These are phyloP conservation scores for Gobius niger DNA, from an alignment of 2,113 vertebrate species.

Conservation along the genomic window DNA sequence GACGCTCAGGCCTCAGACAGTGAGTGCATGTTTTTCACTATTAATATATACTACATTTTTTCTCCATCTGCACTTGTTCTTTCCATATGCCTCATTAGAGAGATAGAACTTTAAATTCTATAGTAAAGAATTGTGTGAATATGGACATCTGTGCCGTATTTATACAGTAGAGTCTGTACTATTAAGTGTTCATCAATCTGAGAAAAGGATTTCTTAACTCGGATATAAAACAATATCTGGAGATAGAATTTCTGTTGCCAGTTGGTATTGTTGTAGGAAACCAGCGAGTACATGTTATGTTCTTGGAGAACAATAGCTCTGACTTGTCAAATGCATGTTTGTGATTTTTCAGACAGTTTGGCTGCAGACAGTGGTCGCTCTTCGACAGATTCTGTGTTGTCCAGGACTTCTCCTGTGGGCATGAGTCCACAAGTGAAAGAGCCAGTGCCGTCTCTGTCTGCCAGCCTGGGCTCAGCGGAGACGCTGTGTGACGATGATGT, in stretches of 20 bases:
- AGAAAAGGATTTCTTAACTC: constrained; percentile 13
- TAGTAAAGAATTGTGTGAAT: not conserved
- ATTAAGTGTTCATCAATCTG: not conserved
- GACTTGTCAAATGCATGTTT: constrained; percentile 22
- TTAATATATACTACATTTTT: not conserved
- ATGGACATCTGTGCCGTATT: not conserved
- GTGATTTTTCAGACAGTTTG: constrained; percentile 76
- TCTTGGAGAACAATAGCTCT: constrained; percentile 23
- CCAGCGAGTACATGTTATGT: not conserved
- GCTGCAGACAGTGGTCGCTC: constrained; percentile 80
- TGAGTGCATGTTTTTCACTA: constrained; percentile 27
- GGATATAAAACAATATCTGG: constrained; percentile 7
- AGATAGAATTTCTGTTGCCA: constrained; percentile 5
- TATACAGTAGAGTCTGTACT: not conserved
- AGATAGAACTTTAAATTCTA: not conserved
- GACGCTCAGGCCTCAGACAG: constrained; percentile 67
- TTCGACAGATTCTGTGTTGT: constrained; percentile 80
- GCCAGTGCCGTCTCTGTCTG: constrained; percentile 78
- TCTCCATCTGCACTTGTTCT: not conserved
- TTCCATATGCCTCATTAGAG: not conserved
- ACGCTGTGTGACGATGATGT: constrained; percentile 71
- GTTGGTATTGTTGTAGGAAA: constrained; percentile 6
- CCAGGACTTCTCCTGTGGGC: constrained; percentile 89
- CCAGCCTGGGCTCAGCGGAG: constrained; percentile 80
- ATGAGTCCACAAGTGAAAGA: constrained; percentile 90